A percentile compares a stretch with the other conserved stretches of the same genome.
Conservation (phyloP, 2,113 vertebrate species). For the Syngnathus typhle region DNA sequence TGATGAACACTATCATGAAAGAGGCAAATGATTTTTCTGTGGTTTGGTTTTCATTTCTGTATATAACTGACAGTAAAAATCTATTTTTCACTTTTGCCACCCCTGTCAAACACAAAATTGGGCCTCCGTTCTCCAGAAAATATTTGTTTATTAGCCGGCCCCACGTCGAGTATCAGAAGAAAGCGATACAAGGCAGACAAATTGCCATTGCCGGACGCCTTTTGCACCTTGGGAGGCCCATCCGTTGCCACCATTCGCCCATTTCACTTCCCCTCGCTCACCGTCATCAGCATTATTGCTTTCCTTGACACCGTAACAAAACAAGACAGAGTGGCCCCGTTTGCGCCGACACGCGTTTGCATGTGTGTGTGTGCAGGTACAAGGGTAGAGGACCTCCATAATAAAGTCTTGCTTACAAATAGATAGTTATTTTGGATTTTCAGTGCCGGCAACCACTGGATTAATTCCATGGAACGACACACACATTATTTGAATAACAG, state of each 20-base stretch:
- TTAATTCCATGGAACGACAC: slow-evolving; percentile 46
- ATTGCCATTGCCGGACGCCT: slow-evolving; percentile 28
- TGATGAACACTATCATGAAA: too few species aligned
- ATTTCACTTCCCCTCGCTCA: slow-evolving; percentile 46
- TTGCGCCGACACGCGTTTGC: slow-evolving; percentile 23
- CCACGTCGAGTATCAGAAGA: slow-evolving; percentile 38
- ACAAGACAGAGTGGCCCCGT: slow-evolving; percentile 48
- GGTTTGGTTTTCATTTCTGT: too few species aligned
- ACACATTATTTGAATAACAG: slow-evolving; percentile 1
- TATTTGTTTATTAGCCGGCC: slow-evolving; percentile 43
- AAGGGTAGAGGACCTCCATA: slow-evolving; percentile 56
- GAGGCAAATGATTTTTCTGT: too few species aligned
- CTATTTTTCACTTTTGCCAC: background rate
- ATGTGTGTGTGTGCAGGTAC: slow-evolving; percentile 41
- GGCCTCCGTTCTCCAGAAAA: background rate
- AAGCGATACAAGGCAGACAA: slow-evolving; percentile 34
- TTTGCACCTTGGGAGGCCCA: slow-evolving; percentile 33
- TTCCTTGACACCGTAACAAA: slow-evolving; percentile 62
- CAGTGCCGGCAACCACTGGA: slow-evolving; percentile 35
- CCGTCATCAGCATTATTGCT: slow-evolving; percentile 61
- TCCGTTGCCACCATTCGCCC: slow-evolving; percentile 44
- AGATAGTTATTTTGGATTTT: slow-evolving; percentile 66
- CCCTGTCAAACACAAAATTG: background rate
- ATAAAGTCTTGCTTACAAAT: slow-evolving; percentile 49
- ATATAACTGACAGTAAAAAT: too few species aligned